These are phyloP conservation scores for Luidia sarsii DNA, from an alignment of 53 echinoderm and acorn worm species.

Conservation along the genomic window DNA sequence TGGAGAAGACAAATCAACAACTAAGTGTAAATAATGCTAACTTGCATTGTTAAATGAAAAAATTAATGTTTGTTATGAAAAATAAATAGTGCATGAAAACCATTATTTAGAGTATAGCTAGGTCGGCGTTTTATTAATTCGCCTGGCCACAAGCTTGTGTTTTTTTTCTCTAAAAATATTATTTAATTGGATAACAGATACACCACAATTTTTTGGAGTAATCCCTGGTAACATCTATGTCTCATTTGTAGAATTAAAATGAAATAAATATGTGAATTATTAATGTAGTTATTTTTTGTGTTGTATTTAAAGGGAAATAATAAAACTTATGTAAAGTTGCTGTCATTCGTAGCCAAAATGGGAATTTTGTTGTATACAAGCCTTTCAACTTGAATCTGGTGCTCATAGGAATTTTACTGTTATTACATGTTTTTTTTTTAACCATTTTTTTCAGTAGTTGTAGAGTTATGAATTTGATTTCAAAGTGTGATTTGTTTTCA, in stretches of 20 bases:
- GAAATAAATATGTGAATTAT: too few relatives aligned
- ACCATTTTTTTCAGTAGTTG: slow-evolving; percentile 12
- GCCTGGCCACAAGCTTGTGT: background rate
- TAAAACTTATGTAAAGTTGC: slow-evolving; percentile 45
- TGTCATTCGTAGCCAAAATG: slow-evolving; percentile 25
- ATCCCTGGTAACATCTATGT: too few relatives aligned
- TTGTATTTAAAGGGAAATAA: slow-evolving; percentile 58
- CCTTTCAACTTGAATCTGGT: slow-evolving; percentile 51
- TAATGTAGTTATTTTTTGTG: slow-evolving; percentile 40
- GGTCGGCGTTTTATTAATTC: background rate
- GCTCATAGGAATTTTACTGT: slow-evolving; percentile 32
- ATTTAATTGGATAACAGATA: too few relatives aligned
- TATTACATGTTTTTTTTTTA: slow-evolving; percentile 26
- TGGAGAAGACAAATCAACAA: too few relatives aligned
- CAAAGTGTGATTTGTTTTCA: background rate
- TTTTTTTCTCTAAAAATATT: background rate
- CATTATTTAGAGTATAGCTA: background rate
- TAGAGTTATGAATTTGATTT: slow-evolving; percentile 26
- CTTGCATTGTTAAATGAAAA: slow-evolving; percentile 21
- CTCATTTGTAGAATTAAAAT: too few relatives aligned
- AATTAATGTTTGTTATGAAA: slow-evolving; percentile 6
- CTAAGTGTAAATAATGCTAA: slow-evolving; percentile 39
- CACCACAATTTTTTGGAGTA: background rate
- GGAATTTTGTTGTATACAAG: slow-evolving; percentile 25
- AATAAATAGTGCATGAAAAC: slow-evolving; percentile 43